A percentile compares a stretch with the other conserved stretches of the same genome.
Conservation (phyloP, 2,888 invertebrate genomes). For the Beris chalybata region DNA sequence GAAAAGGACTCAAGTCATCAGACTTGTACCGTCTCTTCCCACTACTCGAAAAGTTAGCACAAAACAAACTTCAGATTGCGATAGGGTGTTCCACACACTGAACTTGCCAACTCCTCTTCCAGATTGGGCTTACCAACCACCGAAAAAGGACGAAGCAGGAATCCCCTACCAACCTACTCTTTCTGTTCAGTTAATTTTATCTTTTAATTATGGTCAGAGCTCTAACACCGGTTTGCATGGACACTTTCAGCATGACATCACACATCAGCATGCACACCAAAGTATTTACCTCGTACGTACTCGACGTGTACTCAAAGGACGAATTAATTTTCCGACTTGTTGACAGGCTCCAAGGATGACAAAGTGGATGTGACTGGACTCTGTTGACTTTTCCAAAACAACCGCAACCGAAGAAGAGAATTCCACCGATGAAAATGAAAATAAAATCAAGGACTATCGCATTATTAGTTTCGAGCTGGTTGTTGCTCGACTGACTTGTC, state of each 20-base stretch:
- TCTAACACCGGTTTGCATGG: constrained; percentile 23
- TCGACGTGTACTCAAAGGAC: constrained; percentile 13
- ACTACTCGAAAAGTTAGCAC: no score
- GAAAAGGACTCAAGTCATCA: no score
- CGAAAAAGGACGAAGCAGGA: no score
- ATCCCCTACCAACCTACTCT: background rate
- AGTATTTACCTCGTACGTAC: constrained; percentile 22
- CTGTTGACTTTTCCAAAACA: constrained; percentile 15
- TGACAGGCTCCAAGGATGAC: constrained; percentile 13
- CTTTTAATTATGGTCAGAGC: constrained; percentile 28
- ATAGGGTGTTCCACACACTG: no score
- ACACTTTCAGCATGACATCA: constrained; percentile 20
- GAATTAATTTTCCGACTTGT: constrained; percentile 31
- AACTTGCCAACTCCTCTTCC: no score
- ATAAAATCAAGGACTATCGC: no score
- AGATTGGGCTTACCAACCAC: no score
- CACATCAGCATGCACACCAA: constrained; percentile 12
- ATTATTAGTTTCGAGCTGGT: no score
- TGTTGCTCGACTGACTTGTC: no score
- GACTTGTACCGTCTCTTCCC: no score
- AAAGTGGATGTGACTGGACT: constrained; percentile 11
- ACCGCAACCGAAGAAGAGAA: background rate
- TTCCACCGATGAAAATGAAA: no score
- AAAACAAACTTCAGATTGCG: no score
- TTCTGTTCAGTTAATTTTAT: constrained; percentile 22